These are phyloP conservation scores for Pituophis catenifer DNA, from an alignment of 2,113 vertebrate species.

Conservation along the genomic window DNA sequence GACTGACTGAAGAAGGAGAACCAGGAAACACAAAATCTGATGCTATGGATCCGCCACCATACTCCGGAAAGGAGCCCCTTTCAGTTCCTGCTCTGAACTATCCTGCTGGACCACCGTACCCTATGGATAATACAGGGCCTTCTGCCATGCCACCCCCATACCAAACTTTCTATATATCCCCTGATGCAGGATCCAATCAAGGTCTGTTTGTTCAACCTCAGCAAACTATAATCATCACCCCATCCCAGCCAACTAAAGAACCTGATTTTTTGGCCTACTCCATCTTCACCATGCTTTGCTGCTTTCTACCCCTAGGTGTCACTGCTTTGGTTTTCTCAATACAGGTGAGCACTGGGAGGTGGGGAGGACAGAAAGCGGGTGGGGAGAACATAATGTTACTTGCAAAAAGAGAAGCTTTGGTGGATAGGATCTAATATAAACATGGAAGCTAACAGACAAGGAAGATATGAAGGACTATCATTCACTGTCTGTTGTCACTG, in stretches of 20 bases:
- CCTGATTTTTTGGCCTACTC: slow-evolving; percentile 75
- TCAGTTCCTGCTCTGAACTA: not conserved
- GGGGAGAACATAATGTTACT: not conserved
- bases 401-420: not conserved
- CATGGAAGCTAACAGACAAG: not conserved
- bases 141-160: not conserved
- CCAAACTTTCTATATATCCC: not conserved
- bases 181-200: not conserved
- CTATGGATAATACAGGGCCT: not conserved
- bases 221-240: not conserved
- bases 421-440: not conserved
- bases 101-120: not conserved
- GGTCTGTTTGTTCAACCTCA: not conserved
- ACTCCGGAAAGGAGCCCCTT: not conserved
- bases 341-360: slow-evolving; percentile 53
- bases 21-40: not conserved
- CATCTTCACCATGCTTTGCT: slow-evolving; percentile 76
- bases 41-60: not conserved
- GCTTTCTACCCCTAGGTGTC: slow-evolving; percentile 74
- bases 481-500: not conserved
- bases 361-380: not conserved
- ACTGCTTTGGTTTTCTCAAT: slow-evolving; percentile 71
- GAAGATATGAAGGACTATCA: not conserved
- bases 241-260: not conserved
- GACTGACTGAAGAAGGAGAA: not conserved